Percentiles rank a stretch among this genome's conserved stretches.
Conservation (phyloP, 2,888 invertebrate species). For the Chrysolina haemoptera region DNA sequence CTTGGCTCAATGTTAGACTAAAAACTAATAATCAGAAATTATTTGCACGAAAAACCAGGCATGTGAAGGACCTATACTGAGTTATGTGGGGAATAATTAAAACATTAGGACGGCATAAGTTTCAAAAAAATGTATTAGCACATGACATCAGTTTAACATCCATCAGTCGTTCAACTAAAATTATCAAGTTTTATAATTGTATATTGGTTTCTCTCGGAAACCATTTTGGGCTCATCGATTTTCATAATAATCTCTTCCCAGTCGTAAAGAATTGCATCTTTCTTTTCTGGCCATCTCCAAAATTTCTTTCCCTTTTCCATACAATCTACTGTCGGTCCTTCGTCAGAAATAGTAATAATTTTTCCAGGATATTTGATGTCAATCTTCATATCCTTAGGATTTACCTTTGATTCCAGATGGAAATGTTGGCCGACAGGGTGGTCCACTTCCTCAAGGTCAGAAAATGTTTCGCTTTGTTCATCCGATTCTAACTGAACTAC, state of each 20-base stretch:
- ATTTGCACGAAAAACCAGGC: no score
- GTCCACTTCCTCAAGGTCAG: no score
- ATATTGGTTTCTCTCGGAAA: background rate
- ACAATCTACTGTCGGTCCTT: slow-evolving; percentile 29
- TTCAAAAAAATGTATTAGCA: background rate
- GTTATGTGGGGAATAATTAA: no score
- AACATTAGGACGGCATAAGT: background rate
- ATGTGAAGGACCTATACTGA: no score
- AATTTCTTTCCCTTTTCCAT: slow-evolving; percentile 25
- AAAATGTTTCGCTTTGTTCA: no score
- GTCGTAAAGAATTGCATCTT: slow-evolving; percentile 25
- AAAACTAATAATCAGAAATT: no score
- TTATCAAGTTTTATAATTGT: background rate
- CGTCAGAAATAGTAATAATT: slow-evolving; percentile 12
- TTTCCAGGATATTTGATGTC: slow-evolving; percentile 6
- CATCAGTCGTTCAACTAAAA: background rate
- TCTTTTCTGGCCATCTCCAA: slow-evolving; percentile 32
- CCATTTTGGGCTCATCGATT: slow-evolving; percentile 3
- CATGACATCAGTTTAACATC: background rate
- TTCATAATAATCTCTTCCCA: slow-evolving; percentile 23
- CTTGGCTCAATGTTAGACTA: no score
- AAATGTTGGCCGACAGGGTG: no score
- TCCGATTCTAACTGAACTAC: no score
- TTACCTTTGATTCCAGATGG: no score
- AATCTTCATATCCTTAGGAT: no score